A percentile compares a stretch with the other conserved stretches of the same genome.
Evolutionary conservation across 2,113 vertebrate genomes (phyloP).

Genomic region (Tympanuchus pallidicinctus): DNA sequence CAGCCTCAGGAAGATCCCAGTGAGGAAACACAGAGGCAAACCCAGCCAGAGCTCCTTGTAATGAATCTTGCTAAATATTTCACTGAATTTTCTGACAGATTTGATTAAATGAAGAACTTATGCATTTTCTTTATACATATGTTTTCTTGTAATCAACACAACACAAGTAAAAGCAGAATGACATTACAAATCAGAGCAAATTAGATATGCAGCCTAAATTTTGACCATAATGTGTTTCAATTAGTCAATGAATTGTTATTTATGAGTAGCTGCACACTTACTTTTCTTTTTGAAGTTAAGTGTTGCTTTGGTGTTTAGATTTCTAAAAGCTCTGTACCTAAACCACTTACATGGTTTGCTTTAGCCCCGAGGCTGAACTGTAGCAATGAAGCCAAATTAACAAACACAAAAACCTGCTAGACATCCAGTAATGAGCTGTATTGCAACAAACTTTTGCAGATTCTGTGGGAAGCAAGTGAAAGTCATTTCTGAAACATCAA

Average conservation of each 20-base stretch:
- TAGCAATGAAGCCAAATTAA: neutral
- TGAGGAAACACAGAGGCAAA: neutral
- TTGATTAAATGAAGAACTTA: neutral
- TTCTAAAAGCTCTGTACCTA: neutral
- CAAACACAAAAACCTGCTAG: neutral
- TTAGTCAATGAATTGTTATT: neutral
- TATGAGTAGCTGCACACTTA: neutral
- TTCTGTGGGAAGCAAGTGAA: neutral
- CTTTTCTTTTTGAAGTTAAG: neutral
- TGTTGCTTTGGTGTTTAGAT: neutral
- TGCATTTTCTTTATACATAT: neutral
- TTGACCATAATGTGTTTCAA: neutral
- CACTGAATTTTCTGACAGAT: neutral
- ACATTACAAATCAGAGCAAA: conserved; percentile 29
- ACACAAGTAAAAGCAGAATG: neutral
- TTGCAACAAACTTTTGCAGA: neutral
- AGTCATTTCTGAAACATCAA: neutral
- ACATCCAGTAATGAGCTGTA: neutral
- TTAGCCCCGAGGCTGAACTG: neutral
- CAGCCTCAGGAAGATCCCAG: rapidly evolving
- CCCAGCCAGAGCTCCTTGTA: neutral
- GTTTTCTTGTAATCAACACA: neutral
- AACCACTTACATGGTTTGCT: neutral
- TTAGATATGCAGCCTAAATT: neutral
- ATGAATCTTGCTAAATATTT: neutral